Percentiles rank a stretch among this genome's conserved stretches.
phyloP scores from a whole-genome alignment of 2,113 vertebrate species.

The Dendrocopos noguchii region DNA sequence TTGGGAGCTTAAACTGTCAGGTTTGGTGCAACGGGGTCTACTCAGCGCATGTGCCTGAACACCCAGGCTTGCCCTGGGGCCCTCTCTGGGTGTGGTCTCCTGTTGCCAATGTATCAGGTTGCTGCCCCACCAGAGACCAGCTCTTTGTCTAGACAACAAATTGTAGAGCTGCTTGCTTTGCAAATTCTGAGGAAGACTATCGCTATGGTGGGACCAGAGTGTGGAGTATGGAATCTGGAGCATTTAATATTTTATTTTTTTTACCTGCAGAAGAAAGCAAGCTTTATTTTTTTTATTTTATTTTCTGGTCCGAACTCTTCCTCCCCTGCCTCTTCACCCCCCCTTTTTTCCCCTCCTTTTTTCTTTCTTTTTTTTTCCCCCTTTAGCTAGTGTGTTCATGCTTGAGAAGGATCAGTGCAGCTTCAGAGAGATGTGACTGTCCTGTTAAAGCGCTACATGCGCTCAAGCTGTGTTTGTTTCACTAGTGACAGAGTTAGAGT shows the following conservation, averaged over 20 bases:
- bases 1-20: neutral
- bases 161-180: neutral
- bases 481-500: neutral
- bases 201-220: neutral
- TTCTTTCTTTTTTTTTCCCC: neutral
- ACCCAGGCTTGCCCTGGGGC: neutral
- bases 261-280: neutral
- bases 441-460: neutral
- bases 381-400: neutral
- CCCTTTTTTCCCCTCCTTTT: neutral
- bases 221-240: neutral
- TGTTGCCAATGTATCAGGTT: rapidly evolving
- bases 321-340: neutral
- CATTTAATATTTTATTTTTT: neutral
- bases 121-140: neutral
- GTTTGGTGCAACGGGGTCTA: neutral
- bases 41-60: rapidly evolving
- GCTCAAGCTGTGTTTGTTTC: neutral
- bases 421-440: neutral
- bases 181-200: neutral
- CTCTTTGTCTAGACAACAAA: neutral
- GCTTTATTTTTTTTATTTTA: neutral
- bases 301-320: neutral
- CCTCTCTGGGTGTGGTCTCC: neutral
- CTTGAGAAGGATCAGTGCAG: neutral